Evolutionary conservation across 2,888 invertebrate genomes (phyloP), one percentile per base, ranked within the genome.

Genomic region (Rotaria socialis): DNA sequence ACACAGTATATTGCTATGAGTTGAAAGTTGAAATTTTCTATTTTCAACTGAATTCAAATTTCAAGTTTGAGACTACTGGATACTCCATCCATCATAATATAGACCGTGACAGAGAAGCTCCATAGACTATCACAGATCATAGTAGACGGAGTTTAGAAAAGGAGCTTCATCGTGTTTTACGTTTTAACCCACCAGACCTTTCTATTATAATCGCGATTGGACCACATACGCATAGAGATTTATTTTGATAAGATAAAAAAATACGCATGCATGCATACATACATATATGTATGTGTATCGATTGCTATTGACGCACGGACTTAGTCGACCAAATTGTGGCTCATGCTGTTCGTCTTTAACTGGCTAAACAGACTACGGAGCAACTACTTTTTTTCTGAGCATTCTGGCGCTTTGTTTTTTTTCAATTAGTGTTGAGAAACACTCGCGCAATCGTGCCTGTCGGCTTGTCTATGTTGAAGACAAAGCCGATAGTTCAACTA

Each of bases 371-470:
- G 14, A 35, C 67, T 19, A 27, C 24, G 35, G 67, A 6, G 35
- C 16, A 67, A 67, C 67, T 27, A 35, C 67, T 67, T 35, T 16
- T 16, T n/a, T n/a, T 67, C 35, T 67, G 35, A 67, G 67, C 67
- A 67, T 35, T 67, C 27, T 6, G 35, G 16, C 35, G 67, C 67
- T 7, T 10, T 16, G 35, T 35, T 27, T 35, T 67, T 35, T 67
- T 67, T 35, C 67, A 67, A 67, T 67, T 67, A 67, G 5, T 35
- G 19, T 67, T 16, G 67, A 67, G 67, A 67, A 35, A 67, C 67
- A 67, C 67, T 67, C 67, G 35, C 67, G 67, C 67, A 67, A 67
- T 67, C 67, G 67, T 67, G 27, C 67, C 67, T 67, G 19, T 67
- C 67, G 67, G 27, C 24, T 35, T 67, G 14, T 19, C 19, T 35